A percentile compares a stretch with the other conserved stretches of the same genome.
Evolutionary conservation across 2,797 vertebrate genomes (phyloP).

Genomic region (Enteromius trimaculatus): DNA sequence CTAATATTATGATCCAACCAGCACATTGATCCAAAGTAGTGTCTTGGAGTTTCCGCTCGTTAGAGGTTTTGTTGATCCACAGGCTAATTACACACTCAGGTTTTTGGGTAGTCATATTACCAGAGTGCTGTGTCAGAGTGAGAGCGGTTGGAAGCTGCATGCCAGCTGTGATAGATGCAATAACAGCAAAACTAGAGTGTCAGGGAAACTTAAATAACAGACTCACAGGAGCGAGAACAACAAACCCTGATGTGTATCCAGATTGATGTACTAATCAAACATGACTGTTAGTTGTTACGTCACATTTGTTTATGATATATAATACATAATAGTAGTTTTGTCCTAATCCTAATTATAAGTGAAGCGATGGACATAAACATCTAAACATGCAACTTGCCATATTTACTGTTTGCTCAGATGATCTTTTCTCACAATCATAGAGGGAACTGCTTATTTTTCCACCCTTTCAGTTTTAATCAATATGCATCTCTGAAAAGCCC

Average conservation of each 20-base stretch:
- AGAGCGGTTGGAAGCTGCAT: constrained; percentile 54
- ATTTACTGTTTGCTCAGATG: constrained; percentile 7
- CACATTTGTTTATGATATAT: neutral
- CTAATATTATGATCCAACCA: constrained; percentile 32
- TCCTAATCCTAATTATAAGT: neutral
- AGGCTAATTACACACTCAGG: constrained; percentile 52
- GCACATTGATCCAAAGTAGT: constrained; percentile 33
- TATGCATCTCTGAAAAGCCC: neutral
- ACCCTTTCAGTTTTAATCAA: constrained; percentile 6
- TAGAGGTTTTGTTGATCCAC: constrained; percentile 46
- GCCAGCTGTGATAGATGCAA: constrained; percentile 65
- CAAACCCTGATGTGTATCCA: constrained; percentile 65
- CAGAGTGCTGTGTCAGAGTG: constrained; percentile 53
- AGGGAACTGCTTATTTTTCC: neutral
- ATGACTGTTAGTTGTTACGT: constrained; percentile 16
- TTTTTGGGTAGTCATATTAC: constrained; percentile 43
- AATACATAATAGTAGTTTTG: neutral
- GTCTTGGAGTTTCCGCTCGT: constrained; percentile 52
- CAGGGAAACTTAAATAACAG: constrained; percentile 70
- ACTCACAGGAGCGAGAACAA: constrained; percentile 69
- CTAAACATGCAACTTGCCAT: neutral
- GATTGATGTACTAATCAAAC: constrained; percentile 62
- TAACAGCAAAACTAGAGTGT: constrained; percentile 72
- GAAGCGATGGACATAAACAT: neutral
- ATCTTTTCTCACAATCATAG: constrained; percentile 3